Base-by-base conservation (phyloP, 2,888 invertebrate species). In the Helleia helle region DNA sequence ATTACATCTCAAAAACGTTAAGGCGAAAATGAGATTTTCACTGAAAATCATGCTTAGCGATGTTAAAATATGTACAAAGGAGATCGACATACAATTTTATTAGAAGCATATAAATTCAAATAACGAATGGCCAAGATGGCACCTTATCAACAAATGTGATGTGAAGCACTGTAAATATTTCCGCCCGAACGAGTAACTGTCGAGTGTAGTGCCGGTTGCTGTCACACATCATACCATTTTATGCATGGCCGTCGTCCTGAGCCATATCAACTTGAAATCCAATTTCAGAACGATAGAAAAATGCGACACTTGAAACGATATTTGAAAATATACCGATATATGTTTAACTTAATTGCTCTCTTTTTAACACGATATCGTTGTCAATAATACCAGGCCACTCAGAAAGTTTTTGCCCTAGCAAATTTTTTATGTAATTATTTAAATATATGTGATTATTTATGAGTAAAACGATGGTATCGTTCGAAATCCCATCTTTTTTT, bases 221-320 rank as follows among this genome's bases (percentile, higher is more conserved):
- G 36, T 36, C 36, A 36, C 36, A 36, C 25, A 24, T 36, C 25
- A 36, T 36, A 36, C 24, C 36, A 24, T 24, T 36, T 36, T 36
- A 25, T 36, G 13, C 36, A 36, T 25, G 14, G 22, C 12, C 36
- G 22, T 24, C 18, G 36, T 24, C 7, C 4, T 22, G 36, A 36
- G 11, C 25, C 36, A 36, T 12, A 13, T 29, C 12, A 7, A 4
- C 22, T 22, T n/a, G 22, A 8, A 5, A 22, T 22, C 22, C 22
- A 22, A 22, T 22, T 22, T 22, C 7, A 22, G 22, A 22, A 22
- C 7, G 22, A 7, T 22, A 22, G 22, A 2, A 8, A 18, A 4
- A 2, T 6, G 8, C 22, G 22, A 2, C 22, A 5, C n/a, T n/a
- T n/a, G n/a, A n/a, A n/a, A n/a, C n/a, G n/a, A 22, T 22, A 22